Evolutionary conservation across 37 sponge, comb jelly and placozoan species (phyloP).

Genomic region (Amphimedon queenslandica): DNA sequence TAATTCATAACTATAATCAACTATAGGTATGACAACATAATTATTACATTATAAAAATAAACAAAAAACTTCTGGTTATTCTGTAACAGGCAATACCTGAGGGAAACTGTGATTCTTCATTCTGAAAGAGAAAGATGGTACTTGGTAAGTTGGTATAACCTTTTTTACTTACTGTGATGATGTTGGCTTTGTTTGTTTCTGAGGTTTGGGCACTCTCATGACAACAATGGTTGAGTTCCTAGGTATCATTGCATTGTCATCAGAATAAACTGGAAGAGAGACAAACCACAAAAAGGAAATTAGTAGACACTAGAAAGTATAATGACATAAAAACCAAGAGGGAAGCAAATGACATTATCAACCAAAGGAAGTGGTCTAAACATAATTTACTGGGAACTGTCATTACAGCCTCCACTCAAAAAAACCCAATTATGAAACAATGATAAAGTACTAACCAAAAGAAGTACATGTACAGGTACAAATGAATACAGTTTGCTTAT

Average conservation of each 20-base stretch:
- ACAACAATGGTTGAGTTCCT: constrained; percentile 77
- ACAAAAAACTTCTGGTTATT: too few relatives aligned
- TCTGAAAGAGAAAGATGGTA: neutral
- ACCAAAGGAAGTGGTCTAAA: too few relatives aligned
- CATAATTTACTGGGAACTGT: too few relatives aligned
- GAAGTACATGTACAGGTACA: too few relatives aligned
- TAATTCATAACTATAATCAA: too few relatives aligned
- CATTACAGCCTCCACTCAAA: too few relatives aligned
- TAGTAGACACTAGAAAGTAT: neutral
- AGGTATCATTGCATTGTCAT: constrained; percentile 72
- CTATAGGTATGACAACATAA: too few relatives aligned
- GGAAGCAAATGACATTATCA: neutral
- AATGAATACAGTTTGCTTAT: too few relatives aligned
- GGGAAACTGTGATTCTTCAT: neutral
- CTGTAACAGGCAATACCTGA: neutral
- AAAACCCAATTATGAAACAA: too few relatives aligned
- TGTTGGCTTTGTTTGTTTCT: constrained; percentile 23
- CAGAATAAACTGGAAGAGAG: constrained; percentile 55
- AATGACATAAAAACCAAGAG: neutral
- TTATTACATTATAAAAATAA: too few relatives aligned
- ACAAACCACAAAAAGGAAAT: too few relatives aligned
- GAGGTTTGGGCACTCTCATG: constrained; percentile 49
- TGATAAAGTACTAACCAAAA: too few relatives aligned
- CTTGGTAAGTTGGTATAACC: neutral
- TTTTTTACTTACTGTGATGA: constrained; percentile 44